Conservation (phyloP, 2,113 vertebrate genomes). For the Ptychochromis oligacanthus region DNA sequence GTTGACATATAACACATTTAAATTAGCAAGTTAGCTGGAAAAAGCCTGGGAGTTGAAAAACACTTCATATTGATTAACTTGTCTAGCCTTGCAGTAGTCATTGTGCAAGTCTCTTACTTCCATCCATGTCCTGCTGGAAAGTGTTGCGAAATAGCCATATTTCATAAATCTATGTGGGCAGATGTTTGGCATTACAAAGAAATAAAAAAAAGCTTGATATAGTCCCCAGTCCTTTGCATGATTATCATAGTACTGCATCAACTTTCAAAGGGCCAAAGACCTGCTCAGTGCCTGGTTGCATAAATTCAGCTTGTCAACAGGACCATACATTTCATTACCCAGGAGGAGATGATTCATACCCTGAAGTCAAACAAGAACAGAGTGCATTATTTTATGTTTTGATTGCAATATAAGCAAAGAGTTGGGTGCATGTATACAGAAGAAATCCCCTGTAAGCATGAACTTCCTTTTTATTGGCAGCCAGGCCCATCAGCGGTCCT, state of each 20-base stretch:
- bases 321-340: not conserved
- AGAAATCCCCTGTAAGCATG: conserved; percentile 84
- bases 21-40: not conserved
- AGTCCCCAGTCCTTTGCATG: not conserved
- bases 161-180: not conserved
- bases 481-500: conserved; percentile 90
- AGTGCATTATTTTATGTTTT: not conserved
- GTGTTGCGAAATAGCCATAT: not conserved
- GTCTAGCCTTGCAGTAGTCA: not conserved
- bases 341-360: not conserved
- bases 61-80: not conserved
- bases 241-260: not conserved
- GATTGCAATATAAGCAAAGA: not conserved
- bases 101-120: not conserved
- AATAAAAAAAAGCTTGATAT: not conserved
- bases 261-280: not conserved
- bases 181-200: not conserved
- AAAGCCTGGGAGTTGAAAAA: not conserved
- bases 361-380: not conserved
- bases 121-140: not conserved
- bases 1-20: conserved; percentile 1
- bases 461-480: conserved; percentile 89
- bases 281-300: not conserved
- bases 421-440: not conserved
- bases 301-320: not conserved